These are phyloP conservation scores for western clawed frog (Xenopus tropicalis) DNA, from an alignment of 2,113 vertebrate genomes.

Conservation along the genomic window DNA sequence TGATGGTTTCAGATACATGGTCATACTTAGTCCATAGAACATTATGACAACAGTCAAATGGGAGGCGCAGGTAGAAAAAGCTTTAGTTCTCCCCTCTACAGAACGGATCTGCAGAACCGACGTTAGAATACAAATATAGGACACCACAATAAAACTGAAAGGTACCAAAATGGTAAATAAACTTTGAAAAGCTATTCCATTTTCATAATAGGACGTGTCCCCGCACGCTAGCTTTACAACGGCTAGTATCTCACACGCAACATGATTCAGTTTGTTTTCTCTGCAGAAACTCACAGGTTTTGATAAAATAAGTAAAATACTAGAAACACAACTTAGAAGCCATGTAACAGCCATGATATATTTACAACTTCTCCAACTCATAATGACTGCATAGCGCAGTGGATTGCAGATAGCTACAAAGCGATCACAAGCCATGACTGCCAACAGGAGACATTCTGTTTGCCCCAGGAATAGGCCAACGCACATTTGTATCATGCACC, in stretches of 20 bases:
- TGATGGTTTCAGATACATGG: background rate
- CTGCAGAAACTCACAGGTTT: background rate
- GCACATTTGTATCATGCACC: background rate
- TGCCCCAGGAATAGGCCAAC: background rate
- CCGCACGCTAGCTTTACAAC: background rate
- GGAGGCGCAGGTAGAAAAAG: slow-evolving; percentile 7
- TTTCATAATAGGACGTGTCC: background rate
- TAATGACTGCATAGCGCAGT: background rate
- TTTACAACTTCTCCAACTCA: background rate
- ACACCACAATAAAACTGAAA: slow-evolving; percentile 4
- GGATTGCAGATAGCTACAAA: background rate
- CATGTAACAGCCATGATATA: background rate
- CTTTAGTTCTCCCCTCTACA: background rate
- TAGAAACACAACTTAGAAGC: background rate
- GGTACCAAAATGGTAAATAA: slow-evolving; percentile 1
- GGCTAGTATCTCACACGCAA: slow-evolving; percentile 6
- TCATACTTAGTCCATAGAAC: slow-evolving; percentile 11
- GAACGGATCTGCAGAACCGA: slow-evolving; percentile 10
- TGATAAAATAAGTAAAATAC: background rate
- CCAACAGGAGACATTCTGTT: slow-evolving; percentile 6
- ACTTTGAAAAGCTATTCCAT: background rate
- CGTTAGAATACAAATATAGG: slow-evolving; percentile 9
- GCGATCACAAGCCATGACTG: background rate
- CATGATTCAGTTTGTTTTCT: background rate
- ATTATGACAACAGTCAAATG: slow-evolving; percentile 2